These are phyloP conservation scores for Brachionus sp. DNA, from an alignment of 1,140 invertebrate species.

Conservation along the genomic window DNA sequence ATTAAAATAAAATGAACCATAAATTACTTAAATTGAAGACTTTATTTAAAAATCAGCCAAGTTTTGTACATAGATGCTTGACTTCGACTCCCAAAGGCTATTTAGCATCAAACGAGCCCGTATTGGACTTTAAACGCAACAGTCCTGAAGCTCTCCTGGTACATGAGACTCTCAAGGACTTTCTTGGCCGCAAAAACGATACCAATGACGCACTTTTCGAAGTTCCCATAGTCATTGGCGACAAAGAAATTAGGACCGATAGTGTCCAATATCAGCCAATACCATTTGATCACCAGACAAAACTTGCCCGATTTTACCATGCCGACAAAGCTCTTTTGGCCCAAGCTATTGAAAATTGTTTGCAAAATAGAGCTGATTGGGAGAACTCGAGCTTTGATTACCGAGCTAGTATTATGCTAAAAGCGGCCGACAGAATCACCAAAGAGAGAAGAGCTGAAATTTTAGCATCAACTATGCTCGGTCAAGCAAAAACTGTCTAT, in stretches of 20 bases:
- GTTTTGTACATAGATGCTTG: not conserved
- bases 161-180: slow-evolving; percentile 67
- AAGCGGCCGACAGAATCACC: slow-evolving; percentile 81
- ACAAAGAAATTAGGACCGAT: slow-evolving; percentile 74
- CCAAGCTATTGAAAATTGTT: slow-evolving; percentile 76
- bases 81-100: slow-evolving; percentile 47
- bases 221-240: slow-evolving; percentile 87
- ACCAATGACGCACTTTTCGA: slow-evolving; percentile 54
- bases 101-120: slow-evolving; percentile 61
- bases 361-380: slow-evolving; percentile 77
- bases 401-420: slow-evolving; percentile 63
- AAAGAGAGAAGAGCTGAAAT: slow-evolving; percentile 81
- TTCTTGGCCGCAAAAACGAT: slow-evolving; percentile 50
- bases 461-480: slow-evolving; percentile 94
- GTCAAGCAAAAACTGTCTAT: slow-evolving; percentile 65
- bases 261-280: slow-evolving; percentile 70
- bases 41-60: not conserved
- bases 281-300: slow-evolving; percentile 82
- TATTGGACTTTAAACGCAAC: slow-evolving; percentile 71
- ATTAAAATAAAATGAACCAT: not conserved
- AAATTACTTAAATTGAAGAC: not conserved
- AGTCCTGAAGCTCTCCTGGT: slow-evolving; percentile 76
- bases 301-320: slow-evolving; percentile 86
- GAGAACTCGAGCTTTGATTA: slow-evolving; percentile 75
- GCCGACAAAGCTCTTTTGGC: slow-evolving; percentile 76